Evolutionary conservation across 2,888 invertebrate genomes (phyloP), one percentile per base, ranked within the genome.

Genomic region (Cryptus armator): DNA sequence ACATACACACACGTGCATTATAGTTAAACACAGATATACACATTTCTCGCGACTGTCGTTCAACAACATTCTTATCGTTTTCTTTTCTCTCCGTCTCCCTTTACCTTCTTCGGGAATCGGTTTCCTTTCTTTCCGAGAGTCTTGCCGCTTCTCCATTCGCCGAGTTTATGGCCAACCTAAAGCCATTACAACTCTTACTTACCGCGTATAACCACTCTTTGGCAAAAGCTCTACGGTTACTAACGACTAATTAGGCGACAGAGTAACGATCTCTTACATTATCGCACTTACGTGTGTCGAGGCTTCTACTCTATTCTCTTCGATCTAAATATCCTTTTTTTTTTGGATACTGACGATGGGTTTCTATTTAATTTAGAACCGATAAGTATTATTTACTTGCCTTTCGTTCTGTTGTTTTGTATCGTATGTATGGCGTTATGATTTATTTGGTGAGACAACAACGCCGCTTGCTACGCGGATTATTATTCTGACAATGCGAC

Each of bases 161-260:
- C 5, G 24, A 78, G 46, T 83, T 83, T 83, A 83, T 70, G 77
- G 71, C 67, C 72, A 44, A 62, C 29, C 72, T 37, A 66, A 24
- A 67, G 29, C 66, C 56, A 12, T 59, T 51, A 53, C 64, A 32
- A 56, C 70, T 76, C 62, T 46, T 46, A 46, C 37, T 71, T 68
- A 59, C 32, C 24, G 19, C 32, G 37, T 9, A 37, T 37, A 10
- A 16, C 37, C 37, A 32, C 43, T 43, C 64, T 66, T 37, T 43
- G 43, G 16, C 64, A 16, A 43, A 37, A 43, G 43, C 64, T 43
- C 64, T 16, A 14, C 43, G 37, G 64, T 66, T 16, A n/a, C n/a
- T 43, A 66, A 66, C 16, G 37, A 66, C 64, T 66, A 66, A 66
- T 66, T 66, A 43, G 64, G n/a, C 37, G 64, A 66, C 7, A 43